Conservation (phyloP, 2,888 invertebrate species). For the Celastrina argiolus region DNA sequence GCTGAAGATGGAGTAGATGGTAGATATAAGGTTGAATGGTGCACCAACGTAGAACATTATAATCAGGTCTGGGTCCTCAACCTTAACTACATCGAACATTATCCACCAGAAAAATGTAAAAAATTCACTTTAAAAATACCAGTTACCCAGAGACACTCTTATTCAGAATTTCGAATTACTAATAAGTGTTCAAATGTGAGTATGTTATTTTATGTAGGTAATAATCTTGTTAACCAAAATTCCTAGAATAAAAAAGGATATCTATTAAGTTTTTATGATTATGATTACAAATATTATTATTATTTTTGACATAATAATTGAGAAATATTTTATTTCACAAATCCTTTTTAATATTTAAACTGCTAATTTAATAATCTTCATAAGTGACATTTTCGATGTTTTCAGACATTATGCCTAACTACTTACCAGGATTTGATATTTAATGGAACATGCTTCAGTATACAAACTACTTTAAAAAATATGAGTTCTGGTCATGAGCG, state of each 20-base stretch:
- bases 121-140: slow-evolving; percentile 23
- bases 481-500: not conserved
- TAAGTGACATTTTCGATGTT: not conserved
- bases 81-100: slow-evolving; percentile 29
- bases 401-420: slow-evolving; percentile 48
- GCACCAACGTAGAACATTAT: slow-evolving; percentile 36
- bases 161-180: slow-evolving; percentile 30
- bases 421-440: slow-evolving; percentile 51
- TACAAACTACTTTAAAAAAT: slow-evolving; percentile 36
- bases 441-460: slow-evolving; percentile 44
- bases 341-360: not conserved
- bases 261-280: no score
- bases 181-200: slow-evolving; percentile 48
- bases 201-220: slow-evolving; percentile 27
- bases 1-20: slow-evolving; percentile 41
- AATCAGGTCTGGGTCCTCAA: slow-evolving; percentile 42
- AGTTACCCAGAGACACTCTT: slow-evolving; percentile 28
- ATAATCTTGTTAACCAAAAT: not conserved
- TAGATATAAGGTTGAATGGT: slow-evolving; percentile 50
- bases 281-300: no score
- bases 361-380: not conserved
- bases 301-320: no score
- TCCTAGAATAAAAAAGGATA: not conserved
- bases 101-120: slow-evolving; percentile 26
- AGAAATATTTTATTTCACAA: not conserved